These are phyloP conservation scores for Lordiphosa mommai DNA, from an alignment of 1,140 invertebrate genomes.

Conservation along the genomic window DNA sequence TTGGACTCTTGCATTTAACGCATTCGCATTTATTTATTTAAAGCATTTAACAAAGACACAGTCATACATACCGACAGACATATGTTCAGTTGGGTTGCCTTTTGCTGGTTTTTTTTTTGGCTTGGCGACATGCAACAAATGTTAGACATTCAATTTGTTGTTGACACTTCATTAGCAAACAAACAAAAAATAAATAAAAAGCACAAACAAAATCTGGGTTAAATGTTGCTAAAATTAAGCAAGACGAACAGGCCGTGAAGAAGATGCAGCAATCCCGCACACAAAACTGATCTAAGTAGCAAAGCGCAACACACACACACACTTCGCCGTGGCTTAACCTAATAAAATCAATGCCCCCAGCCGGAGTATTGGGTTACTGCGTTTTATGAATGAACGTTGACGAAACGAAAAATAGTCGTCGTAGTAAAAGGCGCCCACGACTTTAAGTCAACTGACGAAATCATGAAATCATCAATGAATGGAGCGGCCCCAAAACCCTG, in stretches of 20 bases:
- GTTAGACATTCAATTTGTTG: conserved; percentile 77
- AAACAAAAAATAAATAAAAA: conserved; percentile 57
- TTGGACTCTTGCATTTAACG: conserved; percentile 28
- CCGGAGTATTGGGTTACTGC: conserved; percentile 47
- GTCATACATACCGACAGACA: conserved; percentile 20
- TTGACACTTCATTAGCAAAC: conserved; percentile 76
- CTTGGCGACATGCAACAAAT: conserved; percentile 74
- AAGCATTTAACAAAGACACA: conserved; percentile 74
- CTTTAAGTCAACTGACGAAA: conserved; percentile 50
- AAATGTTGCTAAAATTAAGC: conserved; percentile 76
- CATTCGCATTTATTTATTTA: conserved; percentile 67
- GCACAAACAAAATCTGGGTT: conserved; percentile 51
- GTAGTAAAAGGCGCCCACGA: conserved; percentile 56
- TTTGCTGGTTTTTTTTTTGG: conserved; percentile 24
- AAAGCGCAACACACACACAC: not conserved
- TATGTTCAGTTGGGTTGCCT: conserved; percentile 31
- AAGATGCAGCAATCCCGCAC: conserved; percentile 33
- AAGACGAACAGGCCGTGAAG: conserved; percentile 26
- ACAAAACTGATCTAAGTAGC: conserved; percentile 5
- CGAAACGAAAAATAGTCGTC: conserved; percentile 32
- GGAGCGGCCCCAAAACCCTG: conserved; percentile 6
- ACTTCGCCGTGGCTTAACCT: conserved; percentile 44
- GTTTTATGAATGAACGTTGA: conserved; percentile 68
- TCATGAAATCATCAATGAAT: conserved; percentile 49
- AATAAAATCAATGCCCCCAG: conserved; percentile 56